Conservation (phyloP, 2,888 invertebrate species). For the Crioceris asparagi region DNA sequence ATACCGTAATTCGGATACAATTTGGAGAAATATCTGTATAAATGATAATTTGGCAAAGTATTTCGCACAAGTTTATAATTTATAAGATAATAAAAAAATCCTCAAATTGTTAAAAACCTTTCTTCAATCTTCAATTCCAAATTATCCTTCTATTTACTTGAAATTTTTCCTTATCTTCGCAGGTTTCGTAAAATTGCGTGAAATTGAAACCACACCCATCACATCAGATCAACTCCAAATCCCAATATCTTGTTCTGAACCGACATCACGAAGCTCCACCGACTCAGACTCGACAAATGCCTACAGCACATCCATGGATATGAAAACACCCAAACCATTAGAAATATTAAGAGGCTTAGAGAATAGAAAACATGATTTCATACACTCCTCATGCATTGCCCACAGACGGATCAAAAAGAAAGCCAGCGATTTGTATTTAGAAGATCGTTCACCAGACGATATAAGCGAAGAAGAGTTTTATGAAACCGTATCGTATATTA, state of each 20-base stretch:
- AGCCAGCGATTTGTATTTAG: constrained; percentile 28
- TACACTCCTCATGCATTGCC: constrained; percentile 44
- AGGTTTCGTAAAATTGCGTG: constrained; percentile 46
- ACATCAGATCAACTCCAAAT: constrained; percentile 7
- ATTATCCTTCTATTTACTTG: too few relatives aligned
- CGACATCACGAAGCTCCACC: constrained; percentile 14
- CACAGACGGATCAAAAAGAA: constrained; percentile 37
- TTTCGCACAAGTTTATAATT: too few relatives aligned
- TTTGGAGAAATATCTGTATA: too few relatives aligned
- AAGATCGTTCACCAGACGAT: constrained; percentile 15
- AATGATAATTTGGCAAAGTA: too few relatives aligned
- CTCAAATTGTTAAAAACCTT: too few relatives aligned
- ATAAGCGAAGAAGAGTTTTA: constrained; percentile 24
- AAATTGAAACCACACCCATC: constrained; percentile 5
- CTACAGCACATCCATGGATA: constrained; percentile 10
- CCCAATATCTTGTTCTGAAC: constrained; percentile 8
- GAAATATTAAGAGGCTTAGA: constrained; percentile 15
- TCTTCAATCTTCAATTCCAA: too few relatives aligned
- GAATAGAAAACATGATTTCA: constrained; percentile 34
- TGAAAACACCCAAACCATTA: constrained; percentile 20
- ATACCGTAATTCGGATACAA: too few relatives aligned
- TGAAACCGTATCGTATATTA: constrained; percentile 42
- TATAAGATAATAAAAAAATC: too few relatives aligned
- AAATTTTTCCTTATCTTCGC: too few relatives aligned
- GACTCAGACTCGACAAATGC: constrained; percentile 16